Percentiles rank a stretch among this genome's conserved stretches.
phyloP scores from a whole-genome alignment of 2,113 vertebrate species.

The Platanista minor region DNA sequence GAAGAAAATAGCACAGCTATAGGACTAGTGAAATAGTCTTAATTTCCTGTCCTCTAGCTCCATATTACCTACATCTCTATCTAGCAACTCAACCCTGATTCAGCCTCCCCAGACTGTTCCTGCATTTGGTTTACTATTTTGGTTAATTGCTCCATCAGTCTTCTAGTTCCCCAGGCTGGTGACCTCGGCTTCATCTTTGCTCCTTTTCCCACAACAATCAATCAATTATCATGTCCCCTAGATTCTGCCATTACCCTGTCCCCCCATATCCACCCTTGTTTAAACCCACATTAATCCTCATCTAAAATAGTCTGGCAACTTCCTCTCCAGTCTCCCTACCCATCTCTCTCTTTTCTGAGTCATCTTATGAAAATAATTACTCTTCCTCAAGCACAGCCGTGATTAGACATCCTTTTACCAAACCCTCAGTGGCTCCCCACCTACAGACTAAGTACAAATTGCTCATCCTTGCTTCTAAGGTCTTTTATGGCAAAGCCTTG shows the following conservation, averaged over 20 bases:
- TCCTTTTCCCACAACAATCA: constrained; percentile 33
- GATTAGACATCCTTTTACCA: constrained; percentile 32
- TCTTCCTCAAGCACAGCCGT: constrained; percentile 42
- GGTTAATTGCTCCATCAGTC: background rate
- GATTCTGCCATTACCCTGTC: background rate
- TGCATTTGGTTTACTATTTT: background rate
- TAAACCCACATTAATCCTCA: constrained; percentile 44
- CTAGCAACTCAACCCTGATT: background rate
- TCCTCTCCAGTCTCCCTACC: background rate
- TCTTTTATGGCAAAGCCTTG: constrained; percentile 31
- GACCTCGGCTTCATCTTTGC: constrained; percentile 36
- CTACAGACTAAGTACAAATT: constrained; percentile 40
- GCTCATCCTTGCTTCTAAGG: constrained; percentile 10
- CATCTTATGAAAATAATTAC: constrained; percentile 54
- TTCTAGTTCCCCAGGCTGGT: background rate
- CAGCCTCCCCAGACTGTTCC: background rate
- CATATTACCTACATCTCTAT: background rate
- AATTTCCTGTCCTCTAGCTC: background rate
- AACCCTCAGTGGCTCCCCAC: constrained; percentile 33
- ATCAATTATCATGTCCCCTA: constrained; percentile 22
- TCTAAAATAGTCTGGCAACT: constrained; percentile 27
- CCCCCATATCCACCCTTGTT: background rate
- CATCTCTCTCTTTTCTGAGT: constrained; percentile 27
- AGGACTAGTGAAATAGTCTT: background rate
- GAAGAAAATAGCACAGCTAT: background rate